A percentile compares a stretch with the other conserved stretches of the same genome.
Conservation (phyloP, 53 echinoderm and acorn worm species). For the Antedon mediterranea region DNA sequence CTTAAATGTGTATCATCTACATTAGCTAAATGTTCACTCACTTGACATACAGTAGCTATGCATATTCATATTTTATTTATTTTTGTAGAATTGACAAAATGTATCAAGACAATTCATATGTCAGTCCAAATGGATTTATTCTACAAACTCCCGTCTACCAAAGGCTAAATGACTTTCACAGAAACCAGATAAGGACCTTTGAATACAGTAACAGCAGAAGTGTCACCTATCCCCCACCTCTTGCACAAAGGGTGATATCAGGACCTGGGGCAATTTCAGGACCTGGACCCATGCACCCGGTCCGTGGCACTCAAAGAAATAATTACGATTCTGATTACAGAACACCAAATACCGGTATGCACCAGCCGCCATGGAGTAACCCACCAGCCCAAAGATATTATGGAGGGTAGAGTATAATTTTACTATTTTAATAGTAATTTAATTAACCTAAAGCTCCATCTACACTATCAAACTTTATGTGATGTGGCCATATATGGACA, state of each 20-base stretch:
- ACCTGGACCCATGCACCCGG: no score
- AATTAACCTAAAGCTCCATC: no score
- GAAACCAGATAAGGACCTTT: neutral
- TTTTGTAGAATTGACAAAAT: neutral
- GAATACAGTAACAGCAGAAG: no score
- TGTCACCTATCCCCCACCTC: neutral
- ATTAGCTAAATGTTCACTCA: no score
- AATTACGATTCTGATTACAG: neutral
- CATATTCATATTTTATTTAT: no score
- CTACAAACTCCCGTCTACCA: neutral
- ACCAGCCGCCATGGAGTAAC: neutral
- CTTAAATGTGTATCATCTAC: no score
- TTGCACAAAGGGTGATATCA: neutral
- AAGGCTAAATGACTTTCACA: neutral
- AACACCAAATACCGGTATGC: neutral
- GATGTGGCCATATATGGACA: no score
- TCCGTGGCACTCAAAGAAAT: no score
- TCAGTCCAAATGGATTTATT: neutral
- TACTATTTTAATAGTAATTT: no score
- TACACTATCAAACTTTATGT: no score
- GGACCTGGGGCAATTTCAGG: neutral
- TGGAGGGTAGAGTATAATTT: neutral
- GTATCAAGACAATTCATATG: neutral
- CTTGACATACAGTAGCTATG: no score
- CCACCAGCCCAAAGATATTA: neutral